Percentiles rank a stretch among this genome's conserved stretches.
phyloP scores from a whole-genome alignment of 2,888 invertebrate genomes.

The Smittia aterrima region DNA sequence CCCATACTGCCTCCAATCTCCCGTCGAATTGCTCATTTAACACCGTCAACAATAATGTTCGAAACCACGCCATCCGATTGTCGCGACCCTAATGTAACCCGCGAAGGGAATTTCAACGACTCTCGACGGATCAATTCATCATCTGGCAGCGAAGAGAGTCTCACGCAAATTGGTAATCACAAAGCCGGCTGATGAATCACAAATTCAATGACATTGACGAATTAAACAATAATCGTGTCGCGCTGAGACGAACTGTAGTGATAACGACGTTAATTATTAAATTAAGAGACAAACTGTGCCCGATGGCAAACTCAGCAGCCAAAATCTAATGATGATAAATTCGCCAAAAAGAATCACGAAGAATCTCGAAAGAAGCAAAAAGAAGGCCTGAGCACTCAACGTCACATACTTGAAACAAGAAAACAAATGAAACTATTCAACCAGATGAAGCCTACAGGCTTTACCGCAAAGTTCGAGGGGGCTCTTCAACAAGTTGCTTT shows the following conservation, averaged over 20 bases:
- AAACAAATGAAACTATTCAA: too few species aligned
- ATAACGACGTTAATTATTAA: background rate
- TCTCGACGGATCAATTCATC: background rate
- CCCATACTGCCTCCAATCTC: slow-evolving; percentile 71
- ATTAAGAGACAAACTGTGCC: background rate
- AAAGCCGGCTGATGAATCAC: background rate
- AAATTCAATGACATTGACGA: background rate
- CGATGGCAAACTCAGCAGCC: too few species aligned
- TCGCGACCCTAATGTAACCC: background rate
- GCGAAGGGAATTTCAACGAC: background rate
- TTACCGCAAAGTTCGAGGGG: too few species aligned
- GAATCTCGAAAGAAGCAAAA: too few species aligned
- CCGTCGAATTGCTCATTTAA: slow-evolving; percentile 69
- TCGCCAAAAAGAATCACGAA: too few species aligned
- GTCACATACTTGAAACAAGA: too few species aligned
- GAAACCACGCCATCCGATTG: background rate
- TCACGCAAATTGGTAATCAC: background rate
- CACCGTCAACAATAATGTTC: slow-evolving; percentile 58
- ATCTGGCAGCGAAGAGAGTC: background rate
- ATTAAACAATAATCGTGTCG: slow-evolving; percentile 5
- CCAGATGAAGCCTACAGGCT: too few species aligned
- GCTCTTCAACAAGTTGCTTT: too few species aligned
- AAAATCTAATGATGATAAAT: too few species aligned
- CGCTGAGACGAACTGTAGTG: background rate
- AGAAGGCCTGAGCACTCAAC: too few species aligned